Base-by-base conservation (phyloP, 2,888 invertebrate genomes). In the Lasioglossum leucozonium region DNA sequence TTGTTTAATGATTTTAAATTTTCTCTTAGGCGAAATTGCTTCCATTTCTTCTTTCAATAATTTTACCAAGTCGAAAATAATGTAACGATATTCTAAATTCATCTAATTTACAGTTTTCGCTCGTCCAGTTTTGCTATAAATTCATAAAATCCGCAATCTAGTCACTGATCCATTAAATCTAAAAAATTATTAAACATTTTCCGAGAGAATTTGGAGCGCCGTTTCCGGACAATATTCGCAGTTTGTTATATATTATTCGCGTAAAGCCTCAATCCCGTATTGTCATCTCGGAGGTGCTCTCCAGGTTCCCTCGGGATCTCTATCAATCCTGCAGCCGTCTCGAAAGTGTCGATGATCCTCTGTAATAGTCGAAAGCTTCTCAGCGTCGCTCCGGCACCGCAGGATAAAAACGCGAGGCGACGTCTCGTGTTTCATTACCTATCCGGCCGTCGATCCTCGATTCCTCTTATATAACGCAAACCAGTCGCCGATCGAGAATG, bases 401-500 rank as follows among this genome's bases (percentile, higher is more conserved):
- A 88, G 83, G 71, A 90, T 86, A 91, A 91, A 87, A 91, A 83
- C 84, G 11, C 51, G 4, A 18, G 5, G 30, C 75, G 71, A 42
- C 87, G 82, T 67, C 89, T 93, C 90, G 79, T 82, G 81, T 93
- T 93, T 90, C 93, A 88, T 81, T 87, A 65, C 88, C 62, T 30
- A 30, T 5, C 18, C 77, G 80, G 77, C 74, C 87, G 79, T 82
- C 79, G 81, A 83, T 86, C 83, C 81, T 83, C 80, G 75, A 85
- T 84, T 85, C 75, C 78, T 79, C 82, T 92, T 92, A 93, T 80
- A 72, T 91, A 93, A 92, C 82, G 42, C 47, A 18, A 88, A 90
- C 89, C 88, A 91, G 90, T 91, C 73, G 65, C 22, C 18, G 67
- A 22, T 40, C 22, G 77, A 2, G 18, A 22, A 37, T 76, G 47